A percentile compares a stretch with the other conserved stretches of the same genome.
Conservation (phyloP, 2,797 vertebrate genomes). For the Loris lydekkerianus region DNA sequence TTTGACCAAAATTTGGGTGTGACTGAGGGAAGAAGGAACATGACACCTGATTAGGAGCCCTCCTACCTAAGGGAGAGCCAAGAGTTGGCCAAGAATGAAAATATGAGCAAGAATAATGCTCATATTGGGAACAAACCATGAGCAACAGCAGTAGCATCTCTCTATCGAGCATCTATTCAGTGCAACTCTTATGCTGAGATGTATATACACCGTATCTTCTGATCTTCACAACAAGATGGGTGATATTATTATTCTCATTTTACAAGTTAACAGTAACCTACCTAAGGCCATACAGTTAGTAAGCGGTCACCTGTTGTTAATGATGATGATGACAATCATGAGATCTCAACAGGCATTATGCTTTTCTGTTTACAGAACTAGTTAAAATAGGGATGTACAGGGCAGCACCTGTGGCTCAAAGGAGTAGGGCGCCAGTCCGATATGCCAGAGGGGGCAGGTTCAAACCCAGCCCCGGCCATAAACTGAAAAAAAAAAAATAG, state of each 20-base stretch:
- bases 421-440: too few species aligned
- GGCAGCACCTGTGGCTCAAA: too few species aligned
- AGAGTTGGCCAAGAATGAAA: background rate
- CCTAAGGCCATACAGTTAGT: background rate
- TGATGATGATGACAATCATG: background rate
- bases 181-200: background rate
- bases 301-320: background rate
- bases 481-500: background rate
- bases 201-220: background rate
- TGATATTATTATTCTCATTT: background rate
- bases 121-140: background rate
- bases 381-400: background rate
- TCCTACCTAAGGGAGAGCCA: background rate
- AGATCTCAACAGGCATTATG: background rate
- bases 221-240: background rate
- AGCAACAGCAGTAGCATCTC: background rate
- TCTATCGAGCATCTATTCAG: background rate
- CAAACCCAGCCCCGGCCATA: too few species aligned
- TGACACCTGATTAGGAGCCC: background rate
- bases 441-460: too few species aligned
- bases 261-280: background rate
- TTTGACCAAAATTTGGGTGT: background rate
- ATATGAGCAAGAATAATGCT: background rate
- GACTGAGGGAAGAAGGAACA: background rate
- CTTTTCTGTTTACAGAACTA: constrained; percentile 12